Base-by-base conservation (phyloP, 64 coral and sea anemone genomes). In the Acropora yongei region DNA sequence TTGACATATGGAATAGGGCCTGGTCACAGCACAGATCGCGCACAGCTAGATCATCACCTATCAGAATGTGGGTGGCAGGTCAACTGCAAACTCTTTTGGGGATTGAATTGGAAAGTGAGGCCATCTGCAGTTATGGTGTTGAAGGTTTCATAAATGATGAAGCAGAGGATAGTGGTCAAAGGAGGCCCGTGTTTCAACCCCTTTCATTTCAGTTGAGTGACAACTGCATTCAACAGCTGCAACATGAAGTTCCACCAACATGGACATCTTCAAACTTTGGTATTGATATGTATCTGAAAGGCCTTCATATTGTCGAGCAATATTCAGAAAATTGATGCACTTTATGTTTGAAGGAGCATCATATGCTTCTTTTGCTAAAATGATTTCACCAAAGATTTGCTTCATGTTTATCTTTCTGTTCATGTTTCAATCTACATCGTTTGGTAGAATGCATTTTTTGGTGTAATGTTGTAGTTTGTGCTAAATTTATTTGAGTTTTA, bases 231-330 rank as follows among this genome's bases (percentile, higher is more conserved):
- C 81, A 81, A 77, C 73, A 75, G 48, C 66, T 89, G 63, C 68
- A 89, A 60, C 11, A 40, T 80, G 78, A 87, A 79, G 75, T 94
- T 50, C 87, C 67, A 88, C 16, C 72, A 65, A 74, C 63, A 90
- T 89, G 79, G 82, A 74, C 49, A 83, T 95, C 88, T 77, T 72
- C 80, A 86, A 95, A 95, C 74, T 95, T 83, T 90, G 88, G 93
- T 77, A 95, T 90, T 86, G 73, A 95, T 95, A 72, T 90, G 14
- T 90, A 90, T 49, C 69, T 95, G 3, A 60, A 63, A 95, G 73
- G 75, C 83, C 41, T 77, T 41, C 42, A 77, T 44, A 77, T 77
- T 77, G 75, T 46, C 42, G 8, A 77, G 12, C 75, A 77, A 77
- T 44, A 77, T 77, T 77, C 6, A 77, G 75, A 42, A 77, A 46